A percentile compares a stretch with the other conserved stretches of the same genome.
These are phyloP conservation scores for Sebastes variabilis DNA, from an alignment of 2,797 vertebrate genomes.

Conservation along the genomic window DNA sequence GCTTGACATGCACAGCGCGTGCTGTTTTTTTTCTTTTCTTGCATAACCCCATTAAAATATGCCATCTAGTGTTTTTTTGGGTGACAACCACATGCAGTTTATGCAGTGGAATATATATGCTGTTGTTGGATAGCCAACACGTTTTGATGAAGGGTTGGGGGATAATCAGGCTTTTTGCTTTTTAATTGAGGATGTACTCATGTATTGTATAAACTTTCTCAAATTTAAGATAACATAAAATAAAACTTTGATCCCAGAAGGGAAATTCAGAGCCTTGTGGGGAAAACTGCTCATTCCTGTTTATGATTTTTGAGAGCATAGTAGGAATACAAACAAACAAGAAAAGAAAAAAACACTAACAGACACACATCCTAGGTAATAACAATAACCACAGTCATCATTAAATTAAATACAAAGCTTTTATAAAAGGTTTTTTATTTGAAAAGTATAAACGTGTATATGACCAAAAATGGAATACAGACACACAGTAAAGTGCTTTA, in stretches of 20 bases:
- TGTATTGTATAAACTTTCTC: background rate
- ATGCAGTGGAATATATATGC: background rate
- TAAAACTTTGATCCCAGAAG: background rate
- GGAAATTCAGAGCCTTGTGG: background rate
- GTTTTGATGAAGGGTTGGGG: background rate
- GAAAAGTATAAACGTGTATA: too few relatives aligned
- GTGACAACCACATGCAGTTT: background rate
- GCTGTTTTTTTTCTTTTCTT: background rate
- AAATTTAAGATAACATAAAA: background rate
- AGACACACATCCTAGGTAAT: too few relatives aligned
- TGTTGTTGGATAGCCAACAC: background rate
- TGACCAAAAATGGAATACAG: too few relatives aligned
- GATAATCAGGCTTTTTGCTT: background rate
- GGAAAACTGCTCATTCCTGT: background rate
- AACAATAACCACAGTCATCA: too few relatives aligned
- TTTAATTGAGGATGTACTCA: background rate
- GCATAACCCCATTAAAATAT: conserved; percentile 19
- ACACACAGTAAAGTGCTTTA: too few relatives aligned
- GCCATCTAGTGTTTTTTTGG: conserved; percentile 64
- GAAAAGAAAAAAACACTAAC: too few relatives aligned
- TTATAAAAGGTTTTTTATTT: too few relatives aligned
- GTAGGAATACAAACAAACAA: too few relatives aligned
- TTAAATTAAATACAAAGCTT: too few relatives aligned
- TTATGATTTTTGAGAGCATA: too few relatives aligned
- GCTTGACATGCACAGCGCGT: conserved; percentile 10